These are phyloP conservation scores for Ophiothrix spiculata DNA, from an alignment of 35 echinoderm and acorn worm species.

Conservation along the genomic window DNA sequence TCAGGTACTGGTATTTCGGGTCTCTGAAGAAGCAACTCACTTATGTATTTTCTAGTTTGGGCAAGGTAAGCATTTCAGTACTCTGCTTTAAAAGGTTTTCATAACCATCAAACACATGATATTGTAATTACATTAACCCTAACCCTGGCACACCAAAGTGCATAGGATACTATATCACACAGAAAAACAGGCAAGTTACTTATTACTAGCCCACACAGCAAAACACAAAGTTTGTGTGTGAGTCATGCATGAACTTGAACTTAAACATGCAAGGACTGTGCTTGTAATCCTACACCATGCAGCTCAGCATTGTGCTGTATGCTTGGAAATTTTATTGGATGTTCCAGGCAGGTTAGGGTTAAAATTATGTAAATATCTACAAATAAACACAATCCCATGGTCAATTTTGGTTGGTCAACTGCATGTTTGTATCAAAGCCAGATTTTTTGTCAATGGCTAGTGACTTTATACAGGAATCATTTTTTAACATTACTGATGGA, in stretches of 20 bases:
- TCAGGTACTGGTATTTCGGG: slow-evolving; percentile 95
- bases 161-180: too few relatives aligned
- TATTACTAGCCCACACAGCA: too few relatives aligned
- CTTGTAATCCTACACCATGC: too few relatives aligned
- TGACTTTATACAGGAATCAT: not conserved
- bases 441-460: not conserved
- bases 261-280: too few relatives aligned
- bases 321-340: not conserved
- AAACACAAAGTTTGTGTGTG: too few relatives aligned
- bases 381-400: not conserved
- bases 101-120: not conserved
- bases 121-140: not conserved
- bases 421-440: not conserved
- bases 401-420: not conserved
- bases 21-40: slow-evolving; percentile 64
- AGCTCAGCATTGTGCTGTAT: not conserved
- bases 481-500: not conserved
- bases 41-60: slow-evolving; percentile 21
- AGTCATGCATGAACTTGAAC: too few relatives aligned
- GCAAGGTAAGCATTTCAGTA: slow-evolving; percentile 7
- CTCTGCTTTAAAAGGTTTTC: not conserved
- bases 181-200: too few relatives aligned
- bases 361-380: not conserved
- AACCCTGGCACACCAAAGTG: too few relatives aligned
- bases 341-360: not conserved